Evolutionary conservation across 2,113 vertebrate genomes (phyloP), one percentile per base, ranked within the genome.

Genomic region (Thamnaconus septentrionalis): DNA sequence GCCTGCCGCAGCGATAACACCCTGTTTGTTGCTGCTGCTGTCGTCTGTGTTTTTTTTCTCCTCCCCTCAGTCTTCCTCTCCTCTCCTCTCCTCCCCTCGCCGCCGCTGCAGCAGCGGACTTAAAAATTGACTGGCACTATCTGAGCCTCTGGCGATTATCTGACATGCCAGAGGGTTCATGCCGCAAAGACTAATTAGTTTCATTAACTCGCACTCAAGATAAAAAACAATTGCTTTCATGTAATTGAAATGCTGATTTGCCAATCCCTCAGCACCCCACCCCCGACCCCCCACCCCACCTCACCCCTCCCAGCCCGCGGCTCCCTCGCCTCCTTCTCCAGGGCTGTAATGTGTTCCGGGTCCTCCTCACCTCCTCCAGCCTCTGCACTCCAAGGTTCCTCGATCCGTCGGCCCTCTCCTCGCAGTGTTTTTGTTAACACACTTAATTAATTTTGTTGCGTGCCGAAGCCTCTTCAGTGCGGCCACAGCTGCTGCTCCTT

Each of bases 181-280:
- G 66, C 87, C 31, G 77, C 78, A 87, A 90, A 91, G 91, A 92
- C 89, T 92, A 91, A 93, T 93, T 93, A 89, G 88, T 87, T 92
- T 91, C 87, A 91, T 92, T 92, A 91, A 91, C 90, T 89, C 88
- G 85, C 78, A 79, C 60, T 80, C 69, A 49, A 91, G 89, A 92
- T 92, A 90, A 92, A 88, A 91, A 91, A 90, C 90, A 90, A 89
- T 91, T 86, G 86, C 84, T 82, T 78, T 77, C 69, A 85, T 88
- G 83, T 90, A 90, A 93, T 91, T 93, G 90, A 92, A 92, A 90
- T 90, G 78, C 78, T 81, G 79, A 82, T 85, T 86, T 86, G 76
- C 66, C 73, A 61, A 68, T 83, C 82, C 73, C 61, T 73, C 68
- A 71, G 45, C 80, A 64, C 56, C 11, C 66, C 68, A 56, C 64